Percentiles rank a stretch among this genome's conserved stretches.
phyloP scores from a whole-genome alignment of 2,797 vertebrate genomes.

The Lycodopsis pacificus region DNA sequence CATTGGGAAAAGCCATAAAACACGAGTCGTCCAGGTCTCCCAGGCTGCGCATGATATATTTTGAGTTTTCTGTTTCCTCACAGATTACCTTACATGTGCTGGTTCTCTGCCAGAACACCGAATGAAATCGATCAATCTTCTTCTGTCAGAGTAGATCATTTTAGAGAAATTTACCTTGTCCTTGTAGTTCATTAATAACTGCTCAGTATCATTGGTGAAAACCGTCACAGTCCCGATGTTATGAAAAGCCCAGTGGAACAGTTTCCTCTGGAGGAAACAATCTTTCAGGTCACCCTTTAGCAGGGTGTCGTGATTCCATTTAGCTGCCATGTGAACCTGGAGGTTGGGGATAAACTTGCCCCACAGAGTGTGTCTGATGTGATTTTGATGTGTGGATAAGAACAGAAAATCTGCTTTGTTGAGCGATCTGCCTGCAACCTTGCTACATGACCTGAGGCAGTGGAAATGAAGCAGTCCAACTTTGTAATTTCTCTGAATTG shows the following conservation, averaged over 20 bases:
- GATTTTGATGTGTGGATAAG: slow-evolving; percentile 60
- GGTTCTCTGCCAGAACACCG: slow-evolving; percentile 47
- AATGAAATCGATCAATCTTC: slow-evolving; percentile 41
- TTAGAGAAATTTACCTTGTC: slow-evolving; percentile 20
- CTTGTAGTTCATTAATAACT: slow-evolving; percentile 28
- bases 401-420: slow-evolving; percentile 50
- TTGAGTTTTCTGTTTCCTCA: slow-evolving; percentile 68
- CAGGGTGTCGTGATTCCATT: slow-evolving; percentile 40
- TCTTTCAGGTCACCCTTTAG: slow-evolving; percentile 30
- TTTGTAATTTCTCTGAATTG: slow-evolving; percentile 74
- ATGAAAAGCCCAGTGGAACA: slow-evolving; percentile 23
- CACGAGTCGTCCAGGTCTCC: slow-evolving; percentile 75
- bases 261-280: background rate
- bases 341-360: slow-evolving; percentile 43
- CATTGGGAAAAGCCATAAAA: slow-evolving; percentile 86
- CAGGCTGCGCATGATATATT: slow-evolving; percentile 75
- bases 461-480: slow-evolving; percentile 76
- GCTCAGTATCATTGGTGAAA: slow-evolving; percentile 20
- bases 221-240: slow-evolving; percentile 24
- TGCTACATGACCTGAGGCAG: slow-evolving; percentile 68
- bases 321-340: slow-evolving; percentile 31
- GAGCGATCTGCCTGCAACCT: slow-evolving; percentile 50
- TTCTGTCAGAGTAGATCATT: slow-evolving; percentile 16
- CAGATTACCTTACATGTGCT: slow-evolving; percentile 64
- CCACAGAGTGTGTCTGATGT: slow-evolving; percentile 66